Conservation (phyloP, 1,140 invertebrate species). For the Anastrepha ludens region DNA sequence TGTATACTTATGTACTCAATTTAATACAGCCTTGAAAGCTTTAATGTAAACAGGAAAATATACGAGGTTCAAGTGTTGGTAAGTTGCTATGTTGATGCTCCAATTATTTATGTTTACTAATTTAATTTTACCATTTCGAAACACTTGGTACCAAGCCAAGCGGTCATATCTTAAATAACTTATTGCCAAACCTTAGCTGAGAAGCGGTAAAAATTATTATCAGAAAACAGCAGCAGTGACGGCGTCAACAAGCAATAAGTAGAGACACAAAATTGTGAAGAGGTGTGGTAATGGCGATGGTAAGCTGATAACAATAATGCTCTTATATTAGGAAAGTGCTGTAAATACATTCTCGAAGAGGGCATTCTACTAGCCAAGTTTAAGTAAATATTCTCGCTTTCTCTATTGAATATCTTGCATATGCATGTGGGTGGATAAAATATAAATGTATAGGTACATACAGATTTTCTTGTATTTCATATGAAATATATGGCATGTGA, state of each 20-base stretch:
- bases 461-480: neutral
- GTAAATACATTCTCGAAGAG: neutral
- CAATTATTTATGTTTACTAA: conserved; percentile 51
- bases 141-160: conserved; percentile 54
- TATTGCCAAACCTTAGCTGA: neutral
- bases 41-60: too few relatives aligned
- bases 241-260: neutral
- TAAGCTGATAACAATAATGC: conserved; percentile 29
- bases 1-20: too few relatives aligned
- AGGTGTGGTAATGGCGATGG: neutral
- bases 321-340: neutral
- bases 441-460: neutral
- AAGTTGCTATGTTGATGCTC: neutral
- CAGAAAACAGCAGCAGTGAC: neutral
- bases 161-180: conserved; percentile 54
- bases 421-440: neutral
- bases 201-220: neutral
- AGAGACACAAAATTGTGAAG: neutral
- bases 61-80: too few relatives aligned
- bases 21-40: too few relatives aligned
- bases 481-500: neutral
- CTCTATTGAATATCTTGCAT: neutral
- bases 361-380: conserved; percentile 1
- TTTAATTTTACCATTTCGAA: conserved; percentile 44
- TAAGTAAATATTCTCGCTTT: neutral